Conservation (phyloP, 1,140 invertebrate genomes). For the Ctenoplectra terminalis region DNA sequence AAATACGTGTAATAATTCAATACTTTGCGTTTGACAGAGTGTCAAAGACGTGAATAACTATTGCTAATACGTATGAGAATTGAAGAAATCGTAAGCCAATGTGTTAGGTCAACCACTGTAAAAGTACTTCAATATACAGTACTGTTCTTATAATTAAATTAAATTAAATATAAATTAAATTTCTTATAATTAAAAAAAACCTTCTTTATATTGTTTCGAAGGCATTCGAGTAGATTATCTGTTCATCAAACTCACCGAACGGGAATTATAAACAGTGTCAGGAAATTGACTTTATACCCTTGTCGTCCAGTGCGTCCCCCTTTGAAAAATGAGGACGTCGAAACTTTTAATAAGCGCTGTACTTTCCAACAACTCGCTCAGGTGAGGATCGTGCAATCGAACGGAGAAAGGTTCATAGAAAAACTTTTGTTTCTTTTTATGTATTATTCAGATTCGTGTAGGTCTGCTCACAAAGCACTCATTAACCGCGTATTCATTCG, state of each 20-base stretch:
- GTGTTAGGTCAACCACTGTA: too few species aligned
- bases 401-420: neutral
- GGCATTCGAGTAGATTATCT: too few species aligned
- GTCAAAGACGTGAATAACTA: too few species aligned
- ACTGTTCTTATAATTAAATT: too few species aligned
- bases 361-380: neutral
- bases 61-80: too few species aligned
- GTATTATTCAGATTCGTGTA: slow-evolving; percentile 6
- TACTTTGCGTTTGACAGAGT: too few species aligned
- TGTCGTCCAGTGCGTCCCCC: neutral
- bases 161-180: too few species aligned
- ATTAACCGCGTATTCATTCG: neutral
- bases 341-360: slow-evolving; percentile 17
- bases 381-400: slow-evolving; percentile 6
- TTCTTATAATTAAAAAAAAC: too few species aligned
- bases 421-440: slow-evolving; percentile 18
- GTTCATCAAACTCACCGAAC: neutral
- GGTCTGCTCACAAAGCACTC: neutral
- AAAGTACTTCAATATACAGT: too few species aligned
- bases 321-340: neutral
- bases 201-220: too few species aligned
- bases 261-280: neutral
- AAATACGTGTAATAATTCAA: too few species aligned
- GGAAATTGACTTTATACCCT: neutral
- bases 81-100: too few species aligned